These are phyloP conservation scores for Tolmerus cingulatus DNA, from an alignment of 2,888 invertebrate genomes.

Conservation along the genomic window DNA sequence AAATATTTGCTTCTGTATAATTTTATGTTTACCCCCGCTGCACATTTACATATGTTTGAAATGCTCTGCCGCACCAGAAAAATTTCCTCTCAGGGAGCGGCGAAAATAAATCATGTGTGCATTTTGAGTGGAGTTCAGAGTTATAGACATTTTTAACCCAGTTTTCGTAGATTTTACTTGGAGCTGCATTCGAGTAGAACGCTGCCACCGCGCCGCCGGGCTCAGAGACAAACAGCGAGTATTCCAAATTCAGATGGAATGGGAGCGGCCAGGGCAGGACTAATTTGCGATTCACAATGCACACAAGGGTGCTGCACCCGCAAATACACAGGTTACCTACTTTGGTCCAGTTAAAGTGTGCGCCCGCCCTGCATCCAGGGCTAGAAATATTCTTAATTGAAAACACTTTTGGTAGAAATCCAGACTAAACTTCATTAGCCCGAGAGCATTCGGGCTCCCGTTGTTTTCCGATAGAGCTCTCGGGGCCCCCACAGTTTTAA, in stretches of 20 bases:
- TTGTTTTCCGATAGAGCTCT: conserved; percentile 6
- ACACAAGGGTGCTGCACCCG: background rate
- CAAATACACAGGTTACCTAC: background rate
- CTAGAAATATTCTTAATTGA: conserved; percentile 23
- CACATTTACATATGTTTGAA: background rate
- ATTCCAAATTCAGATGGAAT: background rate
- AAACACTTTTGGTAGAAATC: conserved; percentile 29
- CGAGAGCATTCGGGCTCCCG: background rate
- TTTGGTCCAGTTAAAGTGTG: background rate
- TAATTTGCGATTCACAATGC: background rate
- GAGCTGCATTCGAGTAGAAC: background rate
- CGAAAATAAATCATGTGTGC: conserved; percentile 4
- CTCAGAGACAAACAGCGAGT: background rate
- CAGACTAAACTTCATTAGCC: conserved; percentile 14
- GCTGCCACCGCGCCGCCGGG: background rate
- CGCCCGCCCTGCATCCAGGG: background rate
- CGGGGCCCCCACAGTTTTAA: background rate
- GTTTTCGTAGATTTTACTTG: background rate
- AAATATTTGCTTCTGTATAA: background rate
- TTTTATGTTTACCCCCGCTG: background rate
- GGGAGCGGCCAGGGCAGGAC: background rate
- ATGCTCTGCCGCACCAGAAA: background rate
- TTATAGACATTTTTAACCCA: conserved; percentile 12
- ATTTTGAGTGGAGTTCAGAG: background rate
- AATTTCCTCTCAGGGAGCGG: background rate